A percentile compares a stretch with the other conserved stretches of the same genome.
These are phyloP conservation scores for Phengaris alcon DNA, from an alignment of 2,888 invertebrate genomes.

Conservation along the genomic window DNA sequence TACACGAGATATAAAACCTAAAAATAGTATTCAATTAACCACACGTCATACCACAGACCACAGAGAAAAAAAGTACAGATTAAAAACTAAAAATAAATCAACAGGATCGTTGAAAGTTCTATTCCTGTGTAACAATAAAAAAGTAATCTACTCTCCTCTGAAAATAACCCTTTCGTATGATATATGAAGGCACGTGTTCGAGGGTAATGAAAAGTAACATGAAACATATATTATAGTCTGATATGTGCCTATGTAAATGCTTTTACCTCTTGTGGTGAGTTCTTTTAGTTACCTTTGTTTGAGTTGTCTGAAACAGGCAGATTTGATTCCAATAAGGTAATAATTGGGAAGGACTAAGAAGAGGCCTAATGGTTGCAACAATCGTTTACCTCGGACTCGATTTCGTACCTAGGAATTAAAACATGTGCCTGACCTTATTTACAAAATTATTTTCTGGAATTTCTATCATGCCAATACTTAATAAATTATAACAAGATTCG, in stretches of 20 bases:
- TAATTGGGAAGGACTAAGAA: too few species aligned
- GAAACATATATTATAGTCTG: constrained; percentile 49
- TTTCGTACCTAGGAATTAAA: too few species aligned
- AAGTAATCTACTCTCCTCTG: constrained; percentile 61
- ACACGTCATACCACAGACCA: constrained; percentile 42
- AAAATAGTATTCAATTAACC: constrained; percentile 39
- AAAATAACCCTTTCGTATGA: constrained; percentile 65
- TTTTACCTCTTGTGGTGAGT: background rate
- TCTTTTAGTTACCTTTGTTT: background rate
- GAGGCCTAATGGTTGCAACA: too few species aligned
- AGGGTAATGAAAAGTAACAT: constrained; percentile 57
- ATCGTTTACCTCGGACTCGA: too few species aligned
- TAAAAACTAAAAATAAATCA: constrained; percentile 53
- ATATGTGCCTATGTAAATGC: background rate
- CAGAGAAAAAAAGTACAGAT: constrained; percentile 36
- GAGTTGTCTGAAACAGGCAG: too few species aligned
- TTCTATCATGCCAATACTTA: too few species aligned
- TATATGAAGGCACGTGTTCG: constrained; percentile 65
- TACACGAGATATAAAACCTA: constrained; percentile 9
- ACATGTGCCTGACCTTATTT: too few species aligned
- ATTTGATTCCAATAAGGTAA: too few species aligned
- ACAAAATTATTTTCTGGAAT: too few species aligned
- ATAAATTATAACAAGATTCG: too few species aligned
- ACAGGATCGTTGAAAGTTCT: constrained; percentile 63
- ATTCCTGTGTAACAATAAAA: constrained; percentile 64